Conservation (phyloP, 2,113 vertebrate genomes). For the Stegostoma tigrinum region DNA sequence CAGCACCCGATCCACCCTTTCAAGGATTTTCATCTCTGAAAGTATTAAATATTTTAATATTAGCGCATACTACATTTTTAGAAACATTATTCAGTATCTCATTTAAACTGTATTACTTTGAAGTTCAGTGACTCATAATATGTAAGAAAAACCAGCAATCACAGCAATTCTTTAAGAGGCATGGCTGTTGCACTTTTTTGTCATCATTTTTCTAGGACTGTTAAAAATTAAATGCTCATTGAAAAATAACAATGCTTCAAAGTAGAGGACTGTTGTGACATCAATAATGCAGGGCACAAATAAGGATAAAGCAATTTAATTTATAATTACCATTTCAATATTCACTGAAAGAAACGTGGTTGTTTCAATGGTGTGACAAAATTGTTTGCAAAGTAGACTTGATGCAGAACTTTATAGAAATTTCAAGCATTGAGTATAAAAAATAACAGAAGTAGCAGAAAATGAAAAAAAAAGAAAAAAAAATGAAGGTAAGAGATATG, state of each 20-base stretch:
- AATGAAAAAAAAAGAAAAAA: neutral
- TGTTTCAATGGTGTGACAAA: neutral
- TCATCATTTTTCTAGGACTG: neutral
- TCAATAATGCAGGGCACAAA: neutral
- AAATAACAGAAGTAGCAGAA: conserved; percentile 63
- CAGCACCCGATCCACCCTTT: neutral
- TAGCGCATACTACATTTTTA: neutral
- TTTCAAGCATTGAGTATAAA: conserved; percentile 56
- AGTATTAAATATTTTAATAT: neutral
- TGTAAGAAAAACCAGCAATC: conserved; percentile 1
- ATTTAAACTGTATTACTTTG: neutral
- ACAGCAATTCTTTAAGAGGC: neutral
- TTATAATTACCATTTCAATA: neutral
- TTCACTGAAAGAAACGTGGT: neutral
- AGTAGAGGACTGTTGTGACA: neutral
- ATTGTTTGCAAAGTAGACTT: conserved; percentile 33
- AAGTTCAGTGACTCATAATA: neutral
- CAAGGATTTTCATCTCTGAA: neutral
- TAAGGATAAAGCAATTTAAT: neutral
- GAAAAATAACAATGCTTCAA: neutral
- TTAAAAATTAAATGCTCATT: conserved; percentile 11
- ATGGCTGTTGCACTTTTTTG: neutral
- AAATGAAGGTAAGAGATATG: conserved; percentile 61
- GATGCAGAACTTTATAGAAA: conserved; percentile 50
- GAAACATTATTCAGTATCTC: neutral